Base-by-base conservation (phyloP, 1,140 invertebrate species). In the Cryptotermes secundus region DNA sequence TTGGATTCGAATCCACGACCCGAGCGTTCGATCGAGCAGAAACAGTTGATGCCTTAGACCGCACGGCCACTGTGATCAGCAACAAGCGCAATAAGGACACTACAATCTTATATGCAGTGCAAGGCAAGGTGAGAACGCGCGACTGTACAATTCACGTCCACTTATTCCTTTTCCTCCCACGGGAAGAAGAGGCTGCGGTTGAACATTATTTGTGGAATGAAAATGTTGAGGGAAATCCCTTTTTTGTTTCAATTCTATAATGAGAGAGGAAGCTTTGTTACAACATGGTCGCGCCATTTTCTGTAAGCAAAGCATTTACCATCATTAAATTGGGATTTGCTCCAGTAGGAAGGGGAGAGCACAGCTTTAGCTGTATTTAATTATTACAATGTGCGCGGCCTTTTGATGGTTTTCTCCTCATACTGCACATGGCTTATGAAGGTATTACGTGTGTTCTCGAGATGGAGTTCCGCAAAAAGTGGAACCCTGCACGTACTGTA, bases 321-420 rank as follows among this genome's bases (percentile, higher is more conserved):
- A 72, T 72, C 59, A 72, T 72, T 72, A 72, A 72, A 72, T 72
- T 26, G 59, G 59, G 59, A 72, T 72, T 72, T 72, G 59, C n/a
- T 31, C 59, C n/a, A n/a, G 26, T 26, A 72, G 59, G 59, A 31
- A 31, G 59, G 14, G 59, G 59, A 31, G n/a, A 16, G n/a, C 26
- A n/a, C 9, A 16, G 59, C 59, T 72, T 72, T 72, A 72, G 59
- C 59, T 72, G 59, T 72, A 72, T 72, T 72, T 72, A 72, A 72
- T 72, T 72, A 72, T 72, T 72, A 72, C 14, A 72, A 72, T 72
- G 31, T 72, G 59, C 59, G 59, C 59, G 31, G 59, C 59, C 59
- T 72, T 72, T 72, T 72, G 59, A 72, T 72, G 59, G 59, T 72
- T 72, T 72, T 72, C 59, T 72, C 26, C 59, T 72, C 59, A 72